These are phyloP conservation scores for Alces alces DNA, from an alignment of 2,113 vertebrate genomes.

Conservation along the genomic window DNA sequence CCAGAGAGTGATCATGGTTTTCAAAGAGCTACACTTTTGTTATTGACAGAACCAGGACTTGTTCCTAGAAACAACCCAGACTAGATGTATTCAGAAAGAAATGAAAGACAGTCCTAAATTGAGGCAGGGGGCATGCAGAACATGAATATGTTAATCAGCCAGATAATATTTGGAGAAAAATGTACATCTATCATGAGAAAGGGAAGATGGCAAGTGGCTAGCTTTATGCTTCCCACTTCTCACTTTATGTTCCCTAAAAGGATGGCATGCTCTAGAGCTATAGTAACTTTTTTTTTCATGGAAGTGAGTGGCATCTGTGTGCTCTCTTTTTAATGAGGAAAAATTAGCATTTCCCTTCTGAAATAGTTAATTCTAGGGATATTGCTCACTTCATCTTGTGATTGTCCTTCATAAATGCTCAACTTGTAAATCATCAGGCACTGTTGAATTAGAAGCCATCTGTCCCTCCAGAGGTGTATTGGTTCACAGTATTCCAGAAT, in stretches of 20 bases:
- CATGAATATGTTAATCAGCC: not conserved
- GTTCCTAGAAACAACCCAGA: not conserved
- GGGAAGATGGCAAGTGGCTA: rapidly evolving
- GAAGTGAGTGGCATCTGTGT: not conserved
- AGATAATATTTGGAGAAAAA: not conserved
- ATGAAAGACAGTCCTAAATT: not conserved
- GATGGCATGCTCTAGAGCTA: not conserved
- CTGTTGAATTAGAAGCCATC: conserved; percentile 13
- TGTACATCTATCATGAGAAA: not conserved
- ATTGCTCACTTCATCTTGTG: not conserved
- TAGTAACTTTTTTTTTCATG: not conserved
- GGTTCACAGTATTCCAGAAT: not conserved
- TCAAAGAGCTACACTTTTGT: not conserved
- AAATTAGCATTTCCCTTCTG: not conserved
- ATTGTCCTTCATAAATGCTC: not conserved
- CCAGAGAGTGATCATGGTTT: not conserved
- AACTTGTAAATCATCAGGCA: not conserved
- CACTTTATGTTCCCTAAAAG: not conserved
- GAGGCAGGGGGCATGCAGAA: rapidly evolving
- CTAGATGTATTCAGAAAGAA: not conserved
- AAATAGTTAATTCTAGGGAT: not conserved
- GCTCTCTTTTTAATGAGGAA: not conserved
- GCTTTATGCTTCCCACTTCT: not conserved
- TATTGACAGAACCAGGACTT: not conserved
- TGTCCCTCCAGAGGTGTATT: not conserved